Evolutionary conservation across 1,140 invertebrate genomes (phyloP), one percentile per base, ranked within the genome.

Genomic region (Drosophila bocki): DNA sequence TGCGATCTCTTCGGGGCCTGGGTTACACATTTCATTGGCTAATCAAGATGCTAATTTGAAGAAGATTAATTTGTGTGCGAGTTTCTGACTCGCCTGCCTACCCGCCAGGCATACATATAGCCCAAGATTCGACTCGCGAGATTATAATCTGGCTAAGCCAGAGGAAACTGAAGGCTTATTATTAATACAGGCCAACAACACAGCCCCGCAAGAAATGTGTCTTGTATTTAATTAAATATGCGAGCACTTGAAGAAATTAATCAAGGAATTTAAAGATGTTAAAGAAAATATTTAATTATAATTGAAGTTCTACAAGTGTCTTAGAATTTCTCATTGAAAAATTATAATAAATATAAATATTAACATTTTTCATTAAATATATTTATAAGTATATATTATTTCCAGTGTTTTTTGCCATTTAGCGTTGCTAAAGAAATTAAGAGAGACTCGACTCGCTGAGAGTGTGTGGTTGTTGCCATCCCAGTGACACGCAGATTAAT

Each of bases 21-120:
- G 85, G 77, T 90, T 88, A 88, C 85, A 90, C 86, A 90, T 90
- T 90, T 90, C 85, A 90, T 90, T 90, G 85, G 85, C 78, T 91
- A 91, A 91, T 91, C 88, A 91, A 91, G 88, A 91, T 91, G 88
- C 88, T 91, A 91, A 91, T 91, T 91, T 91, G 88, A 88, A 85
- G 88, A 91, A 88, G 88, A 91, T 91, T 91, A 91, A 91, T 91
- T 90, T 72, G 82, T 85, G 68, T 74, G 67, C 78, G 75, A 90
- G 81, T 90, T 83, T 62, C 71, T 62, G 67, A 56, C 65, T 65
- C 35, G 19, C 33, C 33, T 37, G 51, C 51, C 33, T 56, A 33
- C 64, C 80, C 63, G 37, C 72, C 39, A 60, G 80, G 80, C 80
- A 83, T 56, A 48, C 75, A 83, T 67, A 59, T 67, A 59, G 60